Evolutionary conservation across 2,888 invertebrate genomes (phyloP).

Genomic region (Sycophila texana): DNA sequence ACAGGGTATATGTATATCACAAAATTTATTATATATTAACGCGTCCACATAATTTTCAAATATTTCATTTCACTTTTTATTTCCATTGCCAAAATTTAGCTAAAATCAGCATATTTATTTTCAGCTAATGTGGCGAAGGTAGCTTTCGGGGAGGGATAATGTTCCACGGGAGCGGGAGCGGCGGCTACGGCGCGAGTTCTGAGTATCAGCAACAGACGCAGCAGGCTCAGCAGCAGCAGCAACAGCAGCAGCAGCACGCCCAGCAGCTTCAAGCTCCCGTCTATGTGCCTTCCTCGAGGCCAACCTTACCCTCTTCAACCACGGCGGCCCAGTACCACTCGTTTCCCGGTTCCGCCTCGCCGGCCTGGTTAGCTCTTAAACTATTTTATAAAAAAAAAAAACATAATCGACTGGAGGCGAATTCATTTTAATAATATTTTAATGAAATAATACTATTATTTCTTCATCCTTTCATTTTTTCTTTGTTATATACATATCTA

Average conservation of each 20-base stretch:
- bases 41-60: neutral
- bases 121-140: constrained; percentile 65
- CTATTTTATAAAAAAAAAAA: too few relatives aligned
- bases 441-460: too few relatives aligned
- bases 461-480: too few relatives aligned
- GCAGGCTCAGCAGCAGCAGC: constrained; percentile 70
- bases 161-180: constrained; percentile 75
- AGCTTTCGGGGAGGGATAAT: constrained; percentile 65
- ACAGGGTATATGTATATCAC: too few relatives aligned
- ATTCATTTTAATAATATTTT: too few relatives aligned
- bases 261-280: constrained; percentile 79
- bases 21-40: too few relatives aligned
- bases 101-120: constrained; percentile 22
- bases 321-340: constrained; percentile 76
- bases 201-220: constrained; percentile 73
- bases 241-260: constrained; percentile 74
- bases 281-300: constrained; percentile 82
- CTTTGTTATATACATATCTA: too few relatives aligned
- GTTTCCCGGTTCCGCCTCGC: constrained; percentile 72
- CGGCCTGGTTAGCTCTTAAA: constrained; percentile 68
- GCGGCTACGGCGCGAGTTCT: constrained; percentile 73
- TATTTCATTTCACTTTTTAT: too few relatives aligned
- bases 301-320: constrained; percentile 78
- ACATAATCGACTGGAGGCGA: too few relatives aligned
- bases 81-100: too few relatives aligned